Conservation (phyloP, 2,113 vertebrate species). For the Sinocyclocheilus rhinocerous region DNA sequence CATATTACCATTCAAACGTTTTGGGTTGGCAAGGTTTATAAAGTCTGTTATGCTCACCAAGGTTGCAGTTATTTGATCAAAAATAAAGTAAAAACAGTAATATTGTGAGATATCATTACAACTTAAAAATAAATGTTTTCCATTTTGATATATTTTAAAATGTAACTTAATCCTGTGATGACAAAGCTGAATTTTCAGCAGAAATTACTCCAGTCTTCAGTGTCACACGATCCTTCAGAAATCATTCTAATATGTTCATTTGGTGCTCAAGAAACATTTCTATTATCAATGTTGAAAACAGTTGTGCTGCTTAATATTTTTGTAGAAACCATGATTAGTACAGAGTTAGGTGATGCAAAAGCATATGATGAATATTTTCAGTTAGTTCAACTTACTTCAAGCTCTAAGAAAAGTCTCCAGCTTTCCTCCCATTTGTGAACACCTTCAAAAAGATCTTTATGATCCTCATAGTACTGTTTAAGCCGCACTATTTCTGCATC, state of each 20-base stretch:
- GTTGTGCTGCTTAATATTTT: neutral
- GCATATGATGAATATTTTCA: neutral
- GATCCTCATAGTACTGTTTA: slow-evolving; percentile 79
- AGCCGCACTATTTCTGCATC: slow-evolving; percentile 82
- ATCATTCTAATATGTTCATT: no score
- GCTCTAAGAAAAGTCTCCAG: slow-evolving; percentile 87
- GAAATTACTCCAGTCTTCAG: no score
- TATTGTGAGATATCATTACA: no score
- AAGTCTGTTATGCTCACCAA: neutral
- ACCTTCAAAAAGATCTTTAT: slow-evolving; percentile 86
- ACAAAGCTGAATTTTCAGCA: no score
- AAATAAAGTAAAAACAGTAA: no score
- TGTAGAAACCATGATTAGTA: neutral
- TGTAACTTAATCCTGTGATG: no score
- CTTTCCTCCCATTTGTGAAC: slow-evolving; percentile 89
- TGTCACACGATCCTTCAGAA: no score
- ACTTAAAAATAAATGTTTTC: no score
- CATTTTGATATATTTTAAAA: no score
- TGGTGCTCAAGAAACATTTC: no score
- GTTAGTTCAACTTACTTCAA: slow-evolving; percentile 79
- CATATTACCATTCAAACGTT: no score
- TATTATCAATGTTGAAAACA: neutral
- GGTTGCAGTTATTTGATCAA: no score
- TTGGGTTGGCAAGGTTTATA: neutral
- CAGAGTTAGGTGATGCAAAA: neutral